Evolutionary conservation across 2,797 vertebrate genomes (phyloP), one percentile per base, ranked within the genome.

Genomic region (Malacoctenus gilli): DNA sequence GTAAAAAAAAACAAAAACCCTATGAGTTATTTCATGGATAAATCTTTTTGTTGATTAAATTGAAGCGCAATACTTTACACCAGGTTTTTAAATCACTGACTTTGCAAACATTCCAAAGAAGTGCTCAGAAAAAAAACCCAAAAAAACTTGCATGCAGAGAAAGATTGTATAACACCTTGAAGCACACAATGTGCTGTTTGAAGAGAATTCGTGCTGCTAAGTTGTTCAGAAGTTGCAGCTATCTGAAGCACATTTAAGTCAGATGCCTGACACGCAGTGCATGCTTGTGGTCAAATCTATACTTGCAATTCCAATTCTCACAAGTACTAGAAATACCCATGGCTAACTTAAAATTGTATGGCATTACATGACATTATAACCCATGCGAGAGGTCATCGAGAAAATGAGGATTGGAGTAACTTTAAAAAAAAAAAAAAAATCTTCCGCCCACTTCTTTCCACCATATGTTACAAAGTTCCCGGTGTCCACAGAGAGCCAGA

Each of bases 391-490:
- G 89, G 87, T 88, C 80, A 73, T 47, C 23, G 76, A 83, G 77
- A 86, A 75, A 85, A 85, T 72, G 76, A 82, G 78, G 38, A 79
- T 57, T 44, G 62, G 67, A 72, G 50, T 56, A 82, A 73, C 63
- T 82, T 75, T n/a, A n/a, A n/a, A n/a, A 50, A 81, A 70, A 82
- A n/a, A n/a, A n/a, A 72, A 18, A 25, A 75, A 58, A 40, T 32
- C 63, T 63, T 85, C 80, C 89, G 52, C 89, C 91, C 86, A 92
- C 90, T 83, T 79, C 68, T 49, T 23, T 49, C 73, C 59, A 67
- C 66, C 75, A 79, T 80, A 68, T 75, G 73, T 70, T 72, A 57
- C 63, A 73, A 75, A 79, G 69, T 79, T 85, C 56, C 53, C 39
- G 49, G 64, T 69, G 68, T 87, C 84, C 77, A 74, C 79, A 65